Conservation (phyloP, 2,113 vertebrate genomes). For the Pituophis catenifer region DNA sequence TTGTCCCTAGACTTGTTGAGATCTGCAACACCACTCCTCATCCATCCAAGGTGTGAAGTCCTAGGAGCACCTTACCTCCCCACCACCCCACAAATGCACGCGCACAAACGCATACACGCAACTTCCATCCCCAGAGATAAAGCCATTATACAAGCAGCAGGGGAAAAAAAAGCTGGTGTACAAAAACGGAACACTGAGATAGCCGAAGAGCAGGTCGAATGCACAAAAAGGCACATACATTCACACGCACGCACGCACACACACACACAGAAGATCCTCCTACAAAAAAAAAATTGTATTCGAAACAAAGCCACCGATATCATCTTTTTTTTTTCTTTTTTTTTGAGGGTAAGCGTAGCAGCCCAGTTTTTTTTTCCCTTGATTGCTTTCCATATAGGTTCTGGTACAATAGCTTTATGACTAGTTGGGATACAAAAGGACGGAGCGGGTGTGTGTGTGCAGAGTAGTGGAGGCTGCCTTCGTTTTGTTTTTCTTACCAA, state of each 20-base stretch:
- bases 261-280: slow-evolving; percentile 61
- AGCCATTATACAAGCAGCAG: slow-evolving; percentile 65
- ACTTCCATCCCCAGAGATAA: slow-evolving; percentile 58
- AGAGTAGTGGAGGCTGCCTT: slow-evolving; percentile 49
- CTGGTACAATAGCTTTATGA: slow-evolving; percentile 54
- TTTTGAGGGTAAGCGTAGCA: slow-evolving; percentile 33
- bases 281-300: slow-evolving; percentile 57
- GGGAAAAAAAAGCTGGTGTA: slow-evolving; percentile 53
- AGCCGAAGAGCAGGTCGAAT: slow-evolving; percentile 56
- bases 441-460: background rate
- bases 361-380: slow-evolving; percentile 37
- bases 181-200: slow-evolving; percentile 54
- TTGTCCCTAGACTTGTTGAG: slow-evolving; percentile 56
- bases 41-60: slow-evolving; percentile 37
- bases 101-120: background rate
- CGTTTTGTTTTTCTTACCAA: slow-evolving; percentile 61
- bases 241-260: slow-evolving; percentile 41
- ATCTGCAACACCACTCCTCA: slow-evolving; percentile 42
- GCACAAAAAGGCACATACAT: slow-evolving; percentile 55
- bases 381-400: slow-evolving; percentile 65
- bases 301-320: slow-evolving; percentile 62
- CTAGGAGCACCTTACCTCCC: slow-evolving; percentile 26
- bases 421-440: background rate
- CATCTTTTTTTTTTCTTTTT: slow-evolving; percentile 32
- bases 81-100: background rate